Base-by-base conservation (phyloP, 2,113 vertebrate genomes). In the Apodemus sylvaticus region DNA sequence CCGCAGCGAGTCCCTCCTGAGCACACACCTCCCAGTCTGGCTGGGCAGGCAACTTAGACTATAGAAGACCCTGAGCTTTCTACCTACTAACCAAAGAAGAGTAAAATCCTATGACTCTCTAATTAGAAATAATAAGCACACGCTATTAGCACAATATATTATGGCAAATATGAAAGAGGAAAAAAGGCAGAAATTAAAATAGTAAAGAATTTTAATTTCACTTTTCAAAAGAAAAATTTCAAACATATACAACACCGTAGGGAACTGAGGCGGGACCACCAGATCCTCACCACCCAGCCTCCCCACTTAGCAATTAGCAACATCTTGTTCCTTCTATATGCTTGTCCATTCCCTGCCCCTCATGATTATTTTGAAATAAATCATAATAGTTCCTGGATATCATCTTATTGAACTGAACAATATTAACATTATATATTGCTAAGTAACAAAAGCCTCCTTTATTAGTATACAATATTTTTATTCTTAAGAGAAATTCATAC, bases 221-320 rank as follows among this genome's bases (percentile, higher is more conserved):
- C 53, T 42, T 94, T 93, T 91, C 70, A 51, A 70, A 88, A 93
- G 93, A 39, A 78, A 93, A 78, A 68, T 77, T 89, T 76, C 60
- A 87, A 83, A 82, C 77, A 77, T 78, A 51, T 36, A 76, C 36
- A 70, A 26, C 55, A 53, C 58, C 86, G 70, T 53, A 89, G 20
- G 53, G 58, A 82, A 76, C 8, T 86, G 39, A 45, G 22, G 53
- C 51, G n/a, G 20, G 68, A 55, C 8, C 13, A 86, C 51, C 9
- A 82, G 51, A 48, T 87, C 26, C 45, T 26, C 6, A 19, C 55
- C 42, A 53, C 14, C 66, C 66, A 60, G 14, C 29, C 14, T 66
- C 55, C 62, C 58, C 7, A 76, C n/a, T 60, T 26, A 24, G n/a
- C 36, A 79, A 39, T 55, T 55, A 31, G 39, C 20, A 17, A 31